Conservation (phyloP, 1,140 invertebrate species). For the Lethrus apterus region DNA sequence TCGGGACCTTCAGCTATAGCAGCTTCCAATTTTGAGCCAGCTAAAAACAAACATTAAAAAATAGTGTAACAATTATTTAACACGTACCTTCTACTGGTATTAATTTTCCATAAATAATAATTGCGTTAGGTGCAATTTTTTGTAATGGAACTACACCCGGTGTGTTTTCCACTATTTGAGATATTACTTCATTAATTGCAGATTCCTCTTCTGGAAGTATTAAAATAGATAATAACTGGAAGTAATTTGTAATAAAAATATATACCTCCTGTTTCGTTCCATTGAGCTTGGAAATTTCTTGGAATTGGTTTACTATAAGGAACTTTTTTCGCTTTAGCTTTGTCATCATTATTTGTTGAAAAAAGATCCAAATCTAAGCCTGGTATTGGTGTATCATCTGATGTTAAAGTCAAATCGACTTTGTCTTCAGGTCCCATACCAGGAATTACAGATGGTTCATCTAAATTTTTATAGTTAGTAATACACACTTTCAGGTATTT, state of each 20-base stretch:
- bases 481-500: too few species aligned
- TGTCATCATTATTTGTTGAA: slow-evolving; percentile 56
- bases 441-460: slow-evolving; percentile 75
- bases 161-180: slow-evolving; percentile 62
- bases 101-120: slow-evolving; percentile 72
- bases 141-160: slow-evolving; percentile 61
- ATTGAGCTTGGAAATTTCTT: slow-evolving; percentile 90
- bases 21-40: slow-evolving; percentile 63
- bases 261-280: slow-evolving; percentile 69
- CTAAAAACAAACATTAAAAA: slow-evolving; percentile 37
- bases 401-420: slow-evolving; percentile 58
- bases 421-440: slow-evolving; percentile 93
- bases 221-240: slow-evolving; percentile 13
- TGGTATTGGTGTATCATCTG: slow-evolving; percentile 64
- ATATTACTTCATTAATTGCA: slow-evolving; percentile 54
- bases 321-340: slow-evolving; percentile 63
- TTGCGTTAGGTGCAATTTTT: slow-evolving; percentile 65
- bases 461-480: slow-evolving; percentile 41
- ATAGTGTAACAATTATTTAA: slow-evolving; percentile 6
- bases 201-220: slow-evolving; percentile 45
- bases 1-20: slow-evolving; percentile 68
- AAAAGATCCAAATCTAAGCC: slow-evolving; percentile 74
- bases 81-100: slow-evolving; percentile 62
- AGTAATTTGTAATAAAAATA: slow-evolving; percentile 19
- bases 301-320: slow-evolving; percentile 95